phyloP scores from a whole-genome alignment of 1,140 invertebrate genomes.

The Zophobas morio region DNA sequence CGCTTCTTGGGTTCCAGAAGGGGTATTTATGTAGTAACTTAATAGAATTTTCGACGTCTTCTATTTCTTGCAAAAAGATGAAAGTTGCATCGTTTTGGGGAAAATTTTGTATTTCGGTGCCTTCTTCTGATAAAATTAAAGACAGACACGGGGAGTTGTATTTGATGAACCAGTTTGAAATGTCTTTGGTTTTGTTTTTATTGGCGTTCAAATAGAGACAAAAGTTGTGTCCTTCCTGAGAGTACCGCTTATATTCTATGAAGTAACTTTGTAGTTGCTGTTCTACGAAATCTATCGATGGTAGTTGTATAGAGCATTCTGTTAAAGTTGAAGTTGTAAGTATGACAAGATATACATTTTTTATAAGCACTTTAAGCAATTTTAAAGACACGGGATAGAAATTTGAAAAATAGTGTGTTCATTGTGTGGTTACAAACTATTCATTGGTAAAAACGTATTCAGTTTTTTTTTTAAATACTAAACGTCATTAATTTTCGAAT shows the following conservation, averaged over 20 bases:
- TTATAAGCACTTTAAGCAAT: no score
- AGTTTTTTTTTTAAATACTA: no score
- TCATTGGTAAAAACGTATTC: no score
- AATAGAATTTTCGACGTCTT: not conserved
- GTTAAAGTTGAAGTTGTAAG: not conserved
- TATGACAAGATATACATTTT: no score
- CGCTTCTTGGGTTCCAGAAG: not conserved
- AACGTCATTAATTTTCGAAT: no score
- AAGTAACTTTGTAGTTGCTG: not conserved
- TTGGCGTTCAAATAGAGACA: not conserved
- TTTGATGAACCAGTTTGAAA: slow-evolving; percentile 33
- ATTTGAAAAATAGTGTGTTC: no score
- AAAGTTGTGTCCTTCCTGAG: not conserved
- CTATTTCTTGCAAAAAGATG: not conserved
- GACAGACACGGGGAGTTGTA: slow-evolving; percentile 1
- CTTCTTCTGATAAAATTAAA: not conserved
- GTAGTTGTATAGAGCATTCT: not conserved
- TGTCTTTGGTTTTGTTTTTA: not conserved
- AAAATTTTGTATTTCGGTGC: not conserved
- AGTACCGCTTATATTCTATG: not conserved
- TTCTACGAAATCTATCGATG: not conserved
- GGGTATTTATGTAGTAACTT: not conserved
- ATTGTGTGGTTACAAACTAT: no score
- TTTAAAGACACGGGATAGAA: no score
- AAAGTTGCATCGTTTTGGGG: not conserved